Base-by-base conservation (phyloP, 1,140 invertebrate genomes). In the Camponotus pennsylvanicus region DNA sequence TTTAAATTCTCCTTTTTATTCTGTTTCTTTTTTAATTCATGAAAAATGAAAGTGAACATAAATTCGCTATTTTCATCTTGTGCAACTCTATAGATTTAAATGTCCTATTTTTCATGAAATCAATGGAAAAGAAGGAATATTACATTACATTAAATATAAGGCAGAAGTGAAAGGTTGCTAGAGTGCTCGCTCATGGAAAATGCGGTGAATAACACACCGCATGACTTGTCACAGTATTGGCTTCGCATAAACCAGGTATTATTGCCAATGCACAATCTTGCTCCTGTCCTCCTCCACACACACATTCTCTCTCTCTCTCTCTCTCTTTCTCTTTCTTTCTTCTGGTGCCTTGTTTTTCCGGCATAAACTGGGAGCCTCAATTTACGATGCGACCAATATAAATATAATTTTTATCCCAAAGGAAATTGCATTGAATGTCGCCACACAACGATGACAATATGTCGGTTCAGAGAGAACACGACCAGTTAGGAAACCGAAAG, bases 381-480 rank as follows among this genome's bases (percentile, higher is more conserved):
- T 45, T 82, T 45, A 82, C 27, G 40, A 82, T 71, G 21, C 32
- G 13, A 5, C 52, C 45, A 9, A 85, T 70, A 75, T 45, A 34
- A 64, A 89, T 77, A 85, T 87, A 87, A 90, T 85, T 90, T 89
- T 89, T 89, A 80, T 76, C 32, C 27, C 34, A n/a, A 52, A 52
- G 40, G 66, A 87, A 82, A 90, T 90, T 89, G 80, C 79, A 88
- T 90, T 73, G 85, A 89, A 82, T 61, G 89, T 82, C 66, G 63
- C 40, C 57, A 45, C 63, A 63, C 37, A 85, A 52, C 34, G 61
- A 52, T 27, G 59, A 11, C 61, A 27, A 59, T 21, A 90, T 79
- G 89, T 86, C 88, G 37, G 27, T 27, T 77, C 34, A 37, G 27
- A 55, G 18, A 52, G 49, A 55, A 59, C 52, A 67, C 34, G 52